Conservation (phyloP, 1,140 invertebrate species). For the Zaprionus gabonicus region DNA sequence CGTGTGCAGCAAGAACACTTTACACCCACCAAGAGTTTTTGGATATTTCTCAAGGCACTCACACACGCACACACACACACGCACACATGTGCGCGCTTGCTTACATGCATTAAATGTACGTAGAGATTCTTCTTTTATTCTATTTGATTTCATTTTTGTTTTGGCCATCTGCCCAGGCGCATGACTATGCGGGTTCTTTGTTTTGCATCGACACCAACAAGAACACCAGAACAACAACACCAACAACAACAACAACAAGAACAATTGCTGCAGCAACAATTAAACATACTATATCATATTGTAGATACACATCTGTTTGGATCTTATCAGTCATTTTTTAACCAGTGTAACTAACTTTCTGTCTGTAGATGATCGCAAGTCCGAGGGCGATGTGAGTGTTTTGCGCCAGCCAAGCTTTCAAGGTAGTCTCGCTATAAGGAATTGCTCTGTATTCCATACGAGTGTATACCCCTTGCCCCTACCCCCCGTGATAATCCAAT, state of each 20-base stretch:
- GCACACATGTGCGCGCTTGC: slow-evolving; percentile 1
- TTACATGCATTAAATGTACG: slow-evolving; percentile 25
- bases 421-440: slow-evolving; percentile 53
- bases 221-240: slow-evolving; percentile 16
- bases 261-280: not conserved
- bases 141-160: slow-evolving; percentile 37
- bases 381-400: slow-evolving; percentile 77
- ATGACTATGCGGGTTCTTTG: slow-evolving; percentile 77
- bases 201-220: slow-evolving; percentile 53
- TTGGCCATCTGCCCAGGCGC: slow-evolving; percentile 76
- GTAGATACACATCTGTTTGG: slow-evolving; percentile 42
- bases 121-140: slow-evolving; percentile 26
- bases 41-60: slow-evolving; percentile 26
- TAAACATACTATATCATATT: slow-evolving; percentile 9
- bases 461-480: not conserved
- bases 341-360: slow-evolving; percentile 66
- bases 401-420: slow-evolving; percentile 79
- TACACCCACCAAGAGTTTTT: slow-evolving; percentile 34
- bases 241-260: slow-evolving; percentile 16
- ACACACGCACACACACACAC: slow-evolving; percentile 21
- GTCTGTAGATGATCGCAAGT: slow-evolving; percentile 77
- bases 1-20: slow-evolving; percentile 28
- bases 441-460: slow-evolving; percentile 1
- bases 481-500: slow-evolving; percentile 27
- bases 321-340: slow-evolving; percentile 13